Conservation (phyloP, 2,888 invertebrate species). For the Panopea generosa region DNA sequence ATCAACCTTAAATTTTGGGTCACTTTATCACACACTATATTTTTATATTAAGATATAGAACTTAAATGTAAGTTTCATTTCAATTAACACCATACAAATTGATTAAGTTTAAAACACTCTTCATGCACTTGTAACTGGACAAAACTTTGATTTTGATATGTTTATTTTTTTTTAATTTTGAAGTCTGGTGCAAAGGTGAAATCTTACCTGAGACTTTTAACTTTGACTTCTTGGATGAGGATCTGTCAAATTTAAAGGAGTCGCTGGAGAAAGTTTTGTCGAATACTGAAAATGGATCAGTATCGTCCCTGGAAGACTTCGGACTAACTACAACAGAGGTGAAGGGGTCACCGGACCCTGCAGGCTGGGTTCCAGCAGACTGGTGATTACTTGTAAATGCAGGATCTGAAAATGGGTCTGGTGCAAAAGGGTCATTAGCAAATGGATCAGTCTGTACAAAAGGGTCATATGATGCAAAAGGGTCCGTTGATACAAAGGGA, state of each 20-base stretch:
- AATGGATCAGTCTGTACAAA: conserved; percentile 56
- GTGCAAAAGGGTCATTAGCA: conserved; percentile 59
- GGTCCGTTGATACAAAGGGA: conserved; percentile 67
- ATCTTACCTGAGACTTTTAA: conserved; percentile 50
- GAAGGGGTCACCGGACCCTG: conserved; percentile 63
- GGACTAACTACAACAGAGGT: conserved; percentile 60
- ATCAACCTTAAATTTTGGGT: too few relatives aligned
- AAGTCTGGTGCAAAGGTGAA: too few relatives aligned
- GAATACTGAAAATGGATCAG: conserved; percentile 70
- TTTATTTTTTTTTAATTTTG: too few relatives aligned
- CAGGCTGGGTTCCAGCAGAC: conserved; percentile 18
- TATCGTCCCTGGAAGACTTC: conserved; percentile 25
- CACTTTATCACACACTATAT: too few relatives aligned
- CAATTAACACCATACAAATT: too few relatives aligned
- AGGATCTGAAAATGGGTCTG: conserved; percentile 56
- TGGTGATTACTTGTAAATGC: conserved; percentile 19
- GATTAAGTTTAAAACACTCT: too few relatives aligned
- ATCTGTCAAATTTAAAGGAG: conserved; percentile 66
- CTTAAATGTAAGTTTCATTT: too few relatives aligned
- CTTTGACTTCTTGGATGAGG: conserved; percentile 51
- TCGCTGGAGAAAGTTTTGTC: conserved; percentile 63
- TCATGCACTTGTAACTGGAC: too few relatives aligned
- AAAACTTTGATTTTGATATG: too few relatives aligned
- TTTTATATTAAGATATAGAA: too few relatives aligned
- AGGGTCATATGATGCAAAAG: conserved; percentile 62